phyloP scores from a whole-genome alignment of 2,113 vertebrate genomes.

The Tyrannus savana region DNA sequence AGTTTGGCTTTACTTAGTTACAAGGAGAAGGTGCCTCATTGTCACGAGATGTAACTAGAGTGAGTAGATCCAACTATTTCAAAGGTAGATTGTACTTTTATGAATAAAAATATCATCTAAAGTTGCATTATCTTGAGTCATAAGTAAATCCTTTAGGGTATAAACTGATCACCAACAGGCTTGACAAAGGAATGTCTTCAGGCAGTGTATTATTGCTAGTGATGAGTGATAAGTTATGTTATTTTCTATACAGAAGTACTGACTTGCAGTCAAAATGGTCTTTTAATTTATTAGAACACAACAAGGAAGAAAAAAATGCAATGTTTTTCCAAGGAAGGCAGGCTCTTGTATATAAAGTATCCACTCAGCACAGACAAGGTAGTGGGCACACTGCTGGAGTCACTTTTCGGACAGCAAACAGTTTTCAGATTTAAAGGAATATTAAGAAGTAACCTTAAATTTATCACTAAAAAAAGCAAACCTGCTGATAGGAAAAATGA shows the following conservation, averaged over 20 bases:
- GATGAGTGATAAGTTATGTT: conserved; percentile 55
- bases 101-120: conserved; percentile 40
- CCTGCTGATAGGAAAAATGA: background rate
- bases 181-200: conserved; percentile 58
- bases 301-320: conserved; percentile 9
- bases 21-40: background rate
- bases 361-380: background rate
- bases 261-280: conserved; percentile 26
- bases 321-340: conserved; percentile 13
- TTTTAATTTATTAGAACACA: conserved; percentile 26
- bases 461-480: background rate
- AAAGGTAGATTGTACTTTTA: conserved; percentile 9
- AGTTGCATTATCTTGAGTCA: conserved; percentile 6
- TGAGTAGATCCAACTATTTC: background rate
- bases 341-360: background rate
- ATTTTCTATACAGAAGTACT: conserved; percentile 45
- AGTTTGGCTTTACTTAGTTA: background rate
- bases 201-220: conserved; percentile 36
- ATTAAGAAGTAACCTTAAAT: background rate
- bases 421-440: background rate
- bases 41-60: background rate
- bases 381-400: background rate
- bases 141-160: conserved; percentile 37
- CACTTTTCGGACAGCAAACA: background rate
- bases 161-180: conserved; percentile 54